Base-by-base conservation (phyloP, 30 jellyfish, hydroid and myxozoan species). In the Mastigias papua region DNA sequence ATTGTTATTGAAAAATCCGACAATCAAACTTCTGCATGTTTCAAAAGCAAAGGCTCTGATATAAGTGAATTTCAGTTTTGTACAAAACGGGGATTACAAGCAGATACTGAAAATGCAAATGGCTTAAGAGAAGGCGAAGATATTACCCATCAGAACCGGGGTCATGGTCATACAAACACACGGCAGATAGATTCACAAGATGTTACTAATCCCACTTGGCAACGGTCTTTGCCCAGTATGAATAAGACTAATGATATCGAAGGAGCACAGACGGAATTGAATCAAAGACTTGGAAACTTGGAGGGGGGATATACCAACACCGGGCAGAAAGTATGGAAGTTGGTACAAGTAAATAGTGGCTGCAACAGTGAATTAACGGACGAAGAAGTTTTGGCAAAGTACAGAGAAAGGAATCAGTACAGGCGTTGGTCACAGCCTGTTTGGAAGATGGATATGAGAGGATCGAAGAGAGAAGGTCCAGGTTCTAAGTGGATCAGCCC, bases 341-440 rank as follows among this genome's bases (percentile, higher is more conserved):
- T 46, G 8, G 8, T 46, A 16, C 13, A 46, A 46, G 67, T 11
- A 25, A 54, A 21, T 6, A 63, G 21, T n/a, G n/a, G n/a, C n/a
- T 25, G 19, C 35, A 25, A 27, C 23, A 63, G 19, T 2, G 6
- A 42, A 10, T 5, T 63, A 42, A 63, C 74, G 6, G 74, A 23
- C 20, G 74, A 63, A 5, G 74, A 63, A 25, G 19, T 63, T 22
- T 35, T 63, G 26, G 42, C 21, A 27, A 23, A 8, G 23, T 63
- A 63, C 37, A 63, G 42, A 63, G 74, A 23, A 25, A 63, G 74
- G 37, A 63, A 63, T 25, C 6, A 25, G 37, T 0, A 63, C 37
- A n/a, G 74, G 23, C 48, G 74, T 22, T 63, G 74, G 74, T 63
- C 42, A 42, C 35, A 63, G 9, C 74, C 74, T 1, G 22, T 11